phyloP scores from a whole-genome alignment of 92 coral and sea anemone species.

The Metridium senile region DNA sequence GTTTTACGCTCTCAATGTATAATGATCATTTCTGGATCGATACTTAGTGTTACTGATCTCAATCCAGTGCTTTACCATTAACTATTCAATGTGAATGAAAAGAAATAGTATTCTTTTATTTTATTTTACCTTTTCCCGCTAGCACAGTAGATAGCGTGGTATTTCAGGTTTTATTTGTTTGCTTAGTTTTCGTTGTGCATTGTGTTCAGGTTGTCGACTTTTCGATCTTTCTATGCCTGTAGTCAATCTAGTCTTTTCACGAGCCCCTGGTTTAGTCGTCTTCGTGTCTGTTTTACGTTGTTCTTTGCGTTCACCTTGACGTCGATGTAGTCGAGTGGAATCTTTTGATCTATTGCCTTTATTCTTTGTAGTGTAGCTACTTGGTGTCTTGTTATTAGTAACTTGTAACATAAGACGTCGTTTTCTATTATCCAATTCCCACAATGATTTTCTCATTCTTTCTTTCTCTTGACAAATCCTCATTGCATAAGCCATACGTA shows the following conservation, averaged over 20 bases:
- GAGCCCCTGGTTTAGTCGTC: background rate
- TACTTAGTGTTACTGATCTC: background rate
- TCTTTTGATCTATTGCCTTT: slow-evolving; percentile 1
- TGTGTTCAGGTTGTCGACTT: slow-evolving; percentile 20
- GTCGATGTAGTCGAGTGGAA: background rate
- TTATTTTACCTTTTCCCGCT: background rate
- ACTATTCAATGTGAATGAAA: background rate
- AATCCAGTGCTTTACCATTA: background rate
- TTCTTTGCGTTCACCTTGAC: background rate
- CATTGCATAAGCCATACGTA: slow-evolving; percentile 71
- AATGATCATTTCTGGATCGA: background rate
- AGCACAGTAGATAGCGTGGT: slow-evolving; percentile 35
- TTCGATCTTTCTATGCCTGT: slow-evolving; percentile 6
- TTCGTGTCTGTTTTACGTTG: background rate
- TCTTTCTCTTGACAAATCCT: slow-evolving; percentile 74
- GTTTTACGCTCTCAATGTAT: background rate
- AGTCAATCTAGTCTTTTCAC: slow-evolving; percentile 19
- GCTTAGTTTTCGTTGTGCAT: slow-evolving; percentile 7
- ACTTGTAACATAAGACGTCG: slow-evolving; percentile 81
- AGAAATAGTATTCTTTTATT: background rate
- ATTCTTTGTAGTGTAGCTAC: background rate
- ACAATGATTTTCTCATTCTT: slow-evolving; percentile 84
- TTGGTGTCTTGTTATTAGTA: slow-evolving; percentile 10
- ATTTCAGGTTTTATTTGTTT: slow-evolving; percentile 25
- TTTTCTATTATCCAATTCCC: slow-evolving; percentile 92